Percentiles rank a stretch among this genome's conserved stretches.
phyloP scores from a whole-genome alignment of 1,140 invertebrate species.

The Brachionus manjavacas region DNA sequence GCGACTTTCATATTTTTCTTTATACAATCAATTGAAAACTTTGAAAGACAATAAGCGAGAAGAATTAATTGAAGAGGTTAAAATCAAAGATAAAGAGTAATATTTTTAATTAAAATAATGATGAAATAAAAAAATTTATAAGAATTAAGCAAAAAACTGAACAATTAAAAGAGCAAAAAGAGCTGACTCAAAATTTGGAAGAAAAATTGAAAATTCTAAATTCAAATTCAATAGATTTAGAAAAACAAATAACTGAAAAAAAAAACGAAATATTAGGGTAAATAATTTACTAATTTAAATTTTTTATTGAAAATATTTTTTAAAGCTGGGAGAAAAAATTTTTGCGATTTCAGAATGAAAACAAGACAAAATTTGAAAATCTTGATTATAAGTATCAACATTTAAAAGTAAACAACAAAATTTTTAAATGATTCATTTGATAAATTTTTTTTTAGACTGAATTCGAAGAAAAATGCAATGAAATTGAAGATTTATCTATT shows the following conservation, averaged over 20 bases:
- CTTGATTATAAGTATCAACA: neutral
- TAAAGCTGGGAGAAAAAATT: slow-evolving; percentile 13
- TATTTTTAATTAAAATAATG: neutral
- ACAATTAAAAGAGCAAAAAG: neutral
- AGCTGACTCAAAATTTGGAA: neutral
- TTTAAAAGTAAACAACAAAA: neutral
- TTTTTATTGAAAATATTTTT: neutral
- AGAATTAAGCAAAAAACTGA: neutral
- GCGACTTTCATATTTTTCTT: slow-evolving; percentile 9
- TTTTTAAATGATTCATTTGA: neutral
- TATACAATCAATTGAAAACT: neutral
- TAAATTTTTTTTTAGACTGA: neutral
- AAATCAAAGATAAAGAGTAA: slow-evolving; percentile 28
- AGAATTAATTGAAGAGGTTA: neutral
- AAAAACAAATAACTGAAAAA: neutral
- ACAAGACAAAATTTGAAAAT: neutral
- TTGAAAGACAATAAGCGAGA: slow-evolving; percentile 14
- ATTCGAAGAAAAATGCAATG: neutral
- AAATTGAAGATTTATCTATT: slow-evolving; percentile 18
- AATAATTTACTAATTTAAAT: neutral
- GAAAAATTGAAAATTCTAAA: neutral
- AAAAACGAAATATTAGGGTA: slow-evolving; percentile 7
- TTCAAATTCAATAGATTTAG: neutral
- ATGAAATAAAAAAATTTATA: neutral
- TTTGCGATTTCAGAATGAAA: neutral